These are phyloP conservation scores for Disparrhopalites patrizii DNA, from an alignment of 2,888 invertebrate species.

Conservation along the genomic window DNA sequence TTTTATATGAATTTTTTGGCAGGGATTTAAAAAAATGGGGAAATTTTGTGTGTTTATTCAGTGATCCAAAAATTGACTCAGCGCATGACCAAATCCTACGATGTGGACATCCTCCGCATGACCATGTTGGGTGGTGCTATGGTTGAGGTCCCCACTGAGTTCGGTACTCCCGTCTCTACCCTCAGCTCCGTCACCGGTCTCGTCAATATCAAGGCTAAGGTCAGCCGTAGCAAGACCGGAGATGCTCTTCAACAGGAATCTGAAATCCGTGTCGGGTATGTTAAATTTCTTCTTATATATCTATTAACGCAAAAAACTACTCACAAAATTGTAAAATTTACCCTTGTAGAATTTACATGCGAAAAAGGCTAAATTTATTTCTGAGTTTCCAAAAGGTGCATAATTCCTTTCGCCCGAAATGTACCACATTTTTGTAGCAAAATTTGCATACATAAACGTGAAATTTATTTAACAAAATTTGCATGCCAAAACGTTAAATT, in stretches of 20 bases:
- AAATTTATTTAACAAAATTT: no score
- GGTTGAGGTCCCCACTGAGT: conserved; percentile 42
- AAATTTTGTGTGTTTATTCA: not conserved
- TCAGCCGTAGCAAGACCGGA: conserved; percentile 42
- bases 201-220: conserved; percentile 37
- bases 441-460: no score
- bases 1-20: not conserved
- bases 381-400: not conserved
- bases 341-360: not conserved
- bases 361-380: not conserved
- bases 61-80: conserved; percentile 8
- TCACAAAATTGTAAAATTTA: not conserved
- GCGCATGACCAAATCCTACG: conserved; percentile 39
- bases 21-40: not conserved
- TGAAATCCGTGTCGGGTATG: conserved; percentile 37
- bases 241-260: conserved; percentile 39
- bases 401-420: no score
- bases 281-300: not conserved
- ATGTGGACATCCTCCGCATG: conserved; percentile 43
- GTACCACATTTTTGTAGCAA: no score
- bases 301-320: no score
- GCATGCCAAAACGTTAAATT: no score
- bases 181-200: conserved; percentile 40
- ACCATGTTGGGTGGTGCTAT: conserved; percentile 44
- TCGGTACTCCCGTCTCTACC: conserved; percentile 45